phyloP scores from a whole-genome alignment of 2,797 vertebrate genomes.

The Tachyglossus aculeatus region DNA sequence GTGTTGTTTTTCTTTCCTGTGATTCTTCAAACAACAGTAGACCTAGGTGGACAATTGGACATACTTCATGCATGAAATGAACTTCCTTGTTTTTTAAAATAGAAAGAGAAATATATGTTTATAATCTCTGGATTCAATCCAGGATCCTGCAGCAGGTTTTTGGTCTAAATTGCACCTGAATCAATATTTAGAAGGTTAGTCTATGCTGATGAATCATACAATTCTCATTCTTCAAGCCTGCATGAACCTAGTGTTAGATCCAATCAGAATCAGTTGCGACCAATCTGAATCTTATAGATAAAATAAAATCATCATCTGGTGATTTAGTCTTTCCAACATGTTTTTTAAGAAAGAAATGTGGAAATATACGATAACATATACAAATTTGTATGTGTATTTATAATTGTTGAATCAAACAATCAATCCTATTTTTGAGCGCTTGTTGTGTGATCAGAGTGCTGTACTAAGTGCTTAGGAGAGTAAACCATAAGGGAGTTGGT shows the following conservation, averaged over 20 bases:
- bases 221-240: slow-evolving; percentile 19
- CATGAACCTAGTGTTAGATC: slow-evolving; percentile 11
- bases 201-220: slow-evolving; percentile 11
- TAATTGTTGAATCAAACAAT: too few relatives aligned
- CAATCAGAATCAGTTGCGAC: background rate
- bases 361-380: too few relatives aligned
- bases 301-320: background rate
- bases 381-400: too few relatives aligned
- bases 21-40: slow-evolving; percentile 8
- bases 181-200: slow-evolving; percentile 34
- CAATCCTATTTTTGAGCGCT: too few relatives aligned
- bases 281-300: background rate
- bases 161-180: slow-evolving; percentile 47
- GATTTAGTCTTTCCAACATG: background rate
- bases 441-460: too few relatives aligned
- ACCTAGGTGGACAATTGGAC: background rate
- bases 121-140: slow-evolving; percentile 36
- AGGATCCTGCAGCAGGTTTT: slow-evolving; percentile 40
- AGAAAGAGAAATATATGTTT: slow-evolving; percentile 6
- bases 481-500: too few relatives aligned
- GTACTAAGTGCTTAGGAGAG: too few relatives aligned
- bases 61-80: slow-evolving; percentile 22
- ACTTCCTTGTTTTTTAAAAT: slow-evolving; percentile 3
- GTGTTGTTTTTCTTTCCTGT: background rate
- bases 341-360: too few relatives aligned